Percentiles rank a stretch among this genome's conserved stretches.
These are phyloP conservation scores for Zeuzera pyrina DNA, from an alignment of 2,888 invertebrate genomes.

Conservation along the genomic window DNA sequence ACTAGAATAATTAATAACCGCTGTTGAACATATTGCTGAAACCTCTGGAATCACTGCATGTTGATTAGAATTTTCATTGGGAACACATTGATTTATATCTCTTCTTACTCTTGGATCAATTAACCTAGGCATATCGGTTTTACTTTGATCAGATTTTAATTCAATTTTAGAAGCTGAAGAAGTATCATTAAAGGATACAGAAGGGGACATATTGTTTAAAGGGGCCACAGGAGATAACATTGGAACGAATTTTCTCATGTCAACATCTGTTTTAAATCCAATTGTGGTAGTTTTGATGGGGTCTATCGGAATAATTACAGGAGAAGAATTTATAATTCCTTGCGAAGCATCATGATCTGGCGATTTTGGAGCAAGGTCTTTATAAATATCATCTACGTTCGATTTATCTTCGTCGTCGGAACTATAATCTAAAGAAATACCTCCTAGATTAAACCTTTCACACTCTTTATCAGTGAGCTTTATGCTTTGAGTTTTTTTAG, in stretches of 20 bases:
- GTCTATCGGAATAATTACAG: conserved; percentile 56
- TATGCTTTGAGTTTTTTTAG: conserved; percentile 49
- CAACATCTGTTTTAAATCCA: conserved; percentile 36
- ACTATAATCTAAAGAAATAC: conserved; percentile 37
- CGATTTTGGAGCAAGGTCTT: conserved; percentile 50
- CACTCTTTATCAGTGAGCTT: conserved; percentile 65
- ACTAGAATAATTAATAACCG: too few relatives aligned
- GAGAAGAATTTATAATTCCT: conserved; percentile 33
- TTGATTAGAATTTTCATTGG: too few relatives aligned
- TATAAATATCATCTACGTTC: conserved; percentile 29
- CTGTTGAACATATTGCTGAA: too few relatives aligned
- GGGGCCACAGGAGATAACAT: conserved; percentile 18
- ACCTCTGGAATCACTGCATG: too few relatives aligned
- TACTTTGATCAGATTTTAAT: conserved; percentile 17
- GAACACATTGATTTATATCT: too few relatives aligned
- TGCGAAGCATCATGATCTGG: too few relatives aligned
- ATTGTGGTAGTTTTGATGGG: conserved; percentile 32
- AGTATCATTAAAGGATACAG: neutral
- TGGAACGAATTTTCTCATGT: conserved; percentile 47
- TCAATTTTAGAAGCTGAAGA: conserved; percentile 9
- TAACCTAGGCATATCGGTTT: conserved; percentile 13
- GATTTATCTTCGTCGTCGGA: conserved; percentile 38
- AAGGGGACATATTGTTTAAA: conserved; percentile 1
- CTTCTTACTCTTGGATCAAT: conserved; percentile 42
- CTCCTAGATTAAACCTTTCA: conserved; percentile 54